Evolutionary conservation across 2,797 vertebrate genomes (phyloP).

Genomic region (Sebastolobus alascanus): DNA sequence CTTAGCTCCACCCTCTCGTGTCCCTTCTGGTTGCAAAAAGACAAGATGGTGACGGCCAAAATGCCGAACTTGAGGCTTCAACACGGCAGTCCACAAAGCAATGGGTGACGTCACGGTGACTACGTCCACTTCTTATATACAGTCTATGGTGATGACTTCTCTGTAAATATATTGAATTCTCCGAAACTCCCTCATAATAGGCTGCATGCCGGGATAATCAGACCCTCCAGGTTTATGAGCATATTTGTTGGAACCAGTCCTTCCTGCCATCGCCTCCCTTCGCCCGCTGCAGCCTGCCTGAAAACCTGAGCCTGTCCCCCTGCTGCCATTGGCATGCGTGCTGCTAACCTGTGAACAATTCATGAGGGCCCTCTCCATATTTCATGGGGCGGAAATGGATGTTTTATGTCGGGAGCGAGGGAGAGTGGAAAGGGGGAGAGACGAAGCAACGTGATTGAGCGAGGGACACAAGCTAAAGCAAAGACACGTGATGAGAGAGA

Average conservation of each 20-base stretch:
- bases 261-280: conserved; percentile 5
- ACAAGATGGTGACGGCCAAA: too few relatives aligned
- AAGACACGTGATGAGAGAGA: conserved; percentile 17
- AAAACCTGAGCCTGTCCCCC: conserved; percentile 53
- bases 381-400: conserved; percentile 83
- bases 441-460: conserved; percentile 57
- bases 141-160: too few relatives aligned
- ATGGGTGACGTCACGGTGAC: too few relatives aligned
- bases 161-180: neutral
- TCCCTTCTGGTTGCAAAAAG: too few relatives aligned
- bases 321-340: conserved; percentile 61
- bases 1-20: too few relatives aligned
- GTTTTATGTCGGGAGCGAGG: conserved; percentile 76
- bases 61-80: too few relatives aligned
- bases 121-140: too few relatives aligned
- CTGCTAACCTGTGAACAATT: conserved; percentile 84
- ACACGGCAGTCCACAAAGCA: too few relatives aligned
- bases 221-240: conserved; percentile 9
- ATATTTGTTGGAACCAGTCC: conserved; percentile 8
- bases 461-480: conserved; percentile 29
- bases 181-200: neutral
- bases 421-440: conserved; percentile 47
- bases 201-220: conserved; percentile 10
- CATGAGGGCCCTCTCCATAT: conserved; percentile 82
- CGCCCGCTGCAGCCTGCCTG: conserved; percentile 29